Conservation (phyloP, 2,888 invertebrate species). For the Sepioteuthis lessoniana region DNA sequence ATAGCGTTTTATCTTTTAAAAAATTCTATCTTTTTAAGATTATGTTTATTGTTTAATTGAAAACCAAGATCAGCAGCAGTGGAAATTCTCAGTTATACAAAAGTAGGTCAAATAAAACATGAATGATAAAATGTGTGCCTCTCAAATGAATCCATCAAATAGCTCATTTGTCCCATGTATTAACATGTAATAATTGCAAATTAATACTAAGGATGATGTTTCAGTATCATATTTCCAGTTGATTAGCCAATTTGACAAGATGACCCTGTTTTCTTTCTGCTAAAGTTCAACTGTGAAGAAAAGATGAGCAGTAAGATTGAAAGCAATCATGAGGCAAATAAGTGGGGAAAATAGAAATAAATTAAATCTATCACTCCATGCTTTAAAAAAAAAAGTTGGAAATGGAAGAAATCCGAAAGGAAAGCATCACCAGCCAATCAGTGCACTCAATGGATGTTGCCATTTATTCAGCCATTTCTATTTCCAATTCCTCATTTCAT, state of each 20-base stretch:
- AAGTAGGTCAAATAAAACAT: not conserved
- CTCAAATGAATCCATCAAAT: not conserved
- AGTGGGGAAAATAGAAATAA: constrained; percentile 33
- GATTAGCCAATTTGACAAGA: not conserved
- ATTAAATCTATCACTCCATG: not conserved
- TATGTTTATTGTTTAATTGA: not conserved
- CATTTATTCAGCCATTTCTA: not conserved
- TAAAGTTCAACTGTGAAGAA: not conserved
- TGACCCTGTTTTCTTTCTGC: not conserved
- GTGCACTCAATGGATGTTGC: not conserved
- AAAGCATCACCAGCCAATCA: not conserved
- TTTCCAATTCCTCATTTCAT: constrained; percentile 15
- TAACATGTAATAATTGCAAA: not conserved
- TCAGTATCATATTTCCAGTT: not conserved
- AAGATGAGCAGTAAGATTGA: not conserved
- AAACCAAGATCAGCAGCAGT: not conserved
- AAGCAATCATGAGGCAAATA: not conserved
- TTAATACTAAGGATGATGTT: not conserved
- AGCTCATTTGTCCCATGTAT: not conserved
- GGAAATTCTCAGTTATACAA: not conserved
- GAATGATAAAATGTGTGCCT: not conserved
- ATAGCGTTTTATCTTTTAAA: too few relatives aligned
- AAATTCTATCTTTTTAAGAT: too few relatives aligned
- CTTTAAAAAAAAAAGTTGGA: not conserved
- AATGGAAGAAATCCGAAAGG: not conserved